These are phyloP conservation scores for Lepas anatifera DNA, from an alignment of 2,888 invertebrate genomes.

Conservation along the genomic window DNA sequence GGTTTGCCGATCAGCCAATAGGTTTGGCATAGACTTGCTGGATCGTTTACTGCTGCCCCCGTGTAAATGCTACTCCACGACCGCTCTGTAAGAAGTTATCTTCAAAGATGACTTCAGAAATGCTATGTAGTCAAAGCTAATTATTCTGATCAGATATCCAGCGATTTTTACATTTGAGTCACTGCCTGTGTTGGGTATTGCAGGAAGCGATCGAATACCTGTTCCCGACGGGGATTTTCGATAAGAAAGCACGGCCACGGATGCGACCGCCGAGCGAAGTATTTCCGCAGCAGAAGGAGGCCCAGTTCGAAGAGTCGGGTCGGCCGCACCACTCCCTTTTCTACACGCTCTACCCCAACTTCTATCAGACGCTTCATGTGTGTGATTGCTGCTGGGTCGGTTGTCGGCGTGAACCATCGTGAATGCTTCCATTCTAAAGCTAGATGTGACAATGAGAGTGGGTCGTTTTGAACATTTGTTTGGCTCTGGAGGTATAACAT, in stretches of 20 bases:
- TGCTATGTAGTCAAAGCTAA: too few relatives aligned
- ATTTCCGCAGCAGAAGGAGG: slow-evolving; percentile 70
- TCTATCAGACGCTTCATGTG: slow-evolving; percentile 68
- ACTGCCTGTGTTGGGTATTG: slow-evolving; percentile 28
- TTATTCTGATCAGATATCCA: background rate
- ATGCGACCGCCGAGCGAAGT: slow-evolving; percentile 82
- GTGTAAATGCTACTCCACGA: too few relatives aligned
- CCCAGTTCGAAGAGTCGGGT: slow-evolving; percentile 81
- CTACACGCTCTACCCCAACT: slow-evolving; percentile 80
- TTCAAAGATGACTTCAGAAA: too few relatives aligned
- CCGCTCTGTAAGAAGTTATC: too few relatives aligned
- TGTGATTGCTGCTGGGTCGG: slow-evolving; percentile 28
- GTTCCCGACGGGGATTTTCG: slow-evolving; percentile 88
- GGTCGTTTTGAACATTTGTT: background rate
- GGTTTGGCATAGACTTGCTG: too few relatives aligned
- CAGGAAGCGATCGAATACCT: slow-evolving; percentile 81
- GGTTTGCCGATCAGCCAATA: background rate
- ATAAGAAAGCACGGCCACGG: slow-evolving; percentile 68
- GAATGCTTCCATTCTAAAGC: background rate
- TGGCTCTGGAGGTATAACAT: too few relatives aligned
- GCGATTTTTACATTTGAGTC: background rate
- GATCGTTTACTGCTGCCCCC: background rate
- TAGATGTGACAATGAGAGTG: background rate
- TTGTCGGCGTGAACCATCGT: background rate
- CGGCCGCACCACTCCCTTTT: slow-evolving; percentile 82